These are phyloP conservation scores for Lophotriccus pileatus DNA, from an alignment of 2,797 vertebrate species.

Conservation along the genomic window DNA sequence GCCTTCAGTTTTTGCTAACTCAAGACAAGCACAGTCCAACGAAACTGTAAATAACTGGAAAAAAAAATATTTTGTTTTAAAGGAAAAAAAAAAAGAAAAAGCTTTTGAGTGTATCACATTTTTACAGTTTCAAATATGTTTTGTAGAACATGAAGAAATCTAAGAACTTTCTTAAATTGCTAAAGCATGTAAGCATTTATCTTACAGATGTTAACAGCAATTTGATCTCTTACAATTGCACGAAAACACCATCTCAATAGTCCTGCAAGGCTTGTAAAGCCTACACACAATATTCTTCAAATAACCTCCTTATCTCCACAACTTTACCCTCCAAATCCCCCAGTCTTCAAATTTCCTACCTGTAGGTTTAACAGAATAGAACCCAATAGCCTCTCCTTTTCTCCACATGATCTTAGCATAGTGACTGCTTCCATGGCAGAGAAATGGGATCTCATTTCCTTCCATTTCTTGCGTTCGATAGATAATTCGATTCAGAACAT, in stretches of 20 bases:
- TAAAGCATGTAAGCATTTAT: not conserved
- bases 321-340: not conserved
- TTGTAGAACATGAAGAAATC: not conserved
- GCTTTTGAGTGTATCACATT: fast-evolving
- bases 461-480: constrained; percentile 87
- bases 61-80: not conserved
- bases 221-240: not conserved
- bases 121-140: not conserved
- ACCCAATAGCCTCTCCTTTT: constrained; percentile 88
- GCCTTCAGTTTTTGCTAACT: not conserved
- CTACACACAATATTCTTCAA: not conserved
- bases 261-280: not conserved
- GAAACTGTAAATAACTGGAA: not conserved
- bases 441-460: constrained; percentile 81
- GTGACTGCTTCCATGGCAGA: constrained; percentile 83
- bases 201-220: not conserved
- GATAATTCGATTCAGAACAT: constrained; percentile 88
- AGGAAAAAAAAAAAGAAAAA: not conserved
- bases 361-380: constrained; percentile 89
- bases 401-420: constrained; percentile 89
- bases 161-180: not conserved
- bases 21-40: not conserved
- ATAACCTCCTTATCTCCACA: not conserved
- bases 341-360: constrained; percentile 72
- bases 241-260: not conserved